phyloP scores from a whole-genome alignment of 64 coral and sea anemone species.

The Anthopleura sola region DNA sequence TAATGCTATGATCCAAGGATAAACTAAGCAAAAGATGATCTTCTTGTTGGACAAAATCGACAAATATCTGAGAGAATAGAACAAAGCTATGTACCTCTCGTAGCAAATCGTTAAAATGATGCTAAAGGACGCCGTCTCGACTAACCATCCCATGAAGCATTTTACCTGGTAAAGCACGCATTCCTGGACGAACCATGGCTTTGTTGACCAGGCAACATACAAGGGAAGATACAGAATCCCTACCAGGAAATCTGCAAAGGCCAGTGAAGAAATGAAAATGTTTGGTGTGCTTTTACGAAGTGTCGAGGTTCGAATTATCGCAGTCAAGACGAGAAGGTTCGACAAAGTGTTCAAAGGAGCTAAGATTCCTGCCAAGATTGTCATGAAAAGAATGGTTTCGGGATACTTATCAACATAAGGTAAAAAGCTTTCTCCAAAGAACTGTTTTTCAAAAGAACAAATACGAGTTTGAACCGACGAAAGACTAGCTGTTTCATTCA shows the following conservation, averaged over 20 bases:
- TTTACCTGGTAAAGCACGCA: not conserved
- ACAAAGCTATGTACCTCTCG: conserved; percentile 14
- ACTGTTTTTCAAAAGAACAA: too few relatives aligned
- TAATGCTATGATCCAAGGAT: too few relatives aligned
- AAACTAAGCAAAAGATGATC: too few relatives aligned
- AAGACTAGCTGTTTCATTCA: too few relatives aligned
- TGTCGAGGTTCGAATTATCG: not conserved
- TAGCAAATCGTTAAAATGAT: not conserved
- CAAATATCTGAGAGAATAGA: not conserved
- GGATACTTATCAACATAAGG: too few relatives aligned
- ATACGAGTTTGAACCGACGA: too few relatives aligned
- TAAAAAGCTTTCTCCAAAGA: too few relatives aligned
- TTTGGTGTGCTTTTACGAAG: not conserved
- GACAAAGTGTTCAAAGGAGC: not conserved
- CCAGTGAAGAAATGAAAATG: not conserved
- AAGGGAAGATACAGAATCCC: not conserved
- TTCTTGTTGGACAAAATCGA: not conserved
- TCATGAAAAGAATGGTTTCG: too few relatives aligned
- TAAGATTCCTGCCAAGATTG: too few relatives aligned
- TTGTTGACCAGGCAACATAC: too few relatives aligned
- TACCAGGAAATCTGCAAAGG: not conserved
- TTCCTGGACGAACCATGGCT: not conserved
- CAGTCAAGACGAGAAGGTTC: not conserved
- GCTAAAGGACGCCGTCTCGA: not conserved
- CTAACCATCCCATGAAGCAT: not conserved